Base-by-base conservation (phyloP, 1,140 invertebrate genomes). In the Drosophila repletoides region DNA sequence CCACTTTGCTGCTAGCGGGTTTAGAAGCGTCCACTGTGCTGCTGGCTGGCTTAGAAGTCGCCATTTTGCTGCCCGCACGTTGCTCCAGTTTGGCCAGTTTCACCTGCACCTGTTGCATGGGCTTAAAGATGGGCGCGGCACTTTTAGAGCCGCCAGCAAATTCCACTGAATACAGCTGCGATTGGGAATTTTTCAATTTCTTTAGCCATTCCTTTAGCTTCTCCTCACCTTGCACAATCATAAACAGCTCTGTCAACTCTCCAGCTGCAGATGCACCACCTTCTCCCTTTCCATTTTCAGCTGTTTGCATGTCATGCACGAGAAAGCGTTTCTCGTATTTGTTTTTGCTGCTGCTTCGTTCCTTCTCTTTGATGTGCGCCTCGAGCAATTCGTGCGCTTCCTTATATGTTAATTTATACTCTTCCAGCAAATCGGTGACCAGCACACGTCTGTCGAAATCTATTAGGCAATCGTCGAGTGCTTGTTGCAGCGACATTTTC, bases 361-460 rank as follows among this genome's bases (percentile, higher is more conserved):
- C 81, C 53, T 89, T 71, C 5, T 36, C 31, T 14, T 76, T 61
- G 3, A 88, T 52, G 43, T 87, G 72, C n/a, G 66, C 74, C 33
- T 66, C 65, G 4, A 89, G 38, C 2, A 48, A 21, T 9, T 72
- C 48, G 48, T 84, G 70, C 7, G 80, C 79, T 33, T 89, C 83
- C 21, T 77, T 81, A 56, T 89, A 86, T 7, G 79, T 36, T 51
- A 89, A 46, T 40, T 88, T 71, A 43, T 89, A 88, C 33, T 88
- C 67, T 59, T 89, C 76, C 49, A 89, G 46, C 4, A 89, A 69
- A 53, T 89, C 84, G 12, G 76, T 89, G 43, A 89, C 61, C 28
- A 89, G 53, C 41, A 89, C 74, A 17, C 84, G 76, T 10, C 71
- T 51, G 34, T 89, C 88, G 17, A 89, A 89, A 55, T 81, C 81